A percentile compares a stretch with the other conserved stretches of the same genome.
Conservation (phyloP, 2,888 invertebrate genomes). For the Dasysyrphus albostriatus region DNA sequence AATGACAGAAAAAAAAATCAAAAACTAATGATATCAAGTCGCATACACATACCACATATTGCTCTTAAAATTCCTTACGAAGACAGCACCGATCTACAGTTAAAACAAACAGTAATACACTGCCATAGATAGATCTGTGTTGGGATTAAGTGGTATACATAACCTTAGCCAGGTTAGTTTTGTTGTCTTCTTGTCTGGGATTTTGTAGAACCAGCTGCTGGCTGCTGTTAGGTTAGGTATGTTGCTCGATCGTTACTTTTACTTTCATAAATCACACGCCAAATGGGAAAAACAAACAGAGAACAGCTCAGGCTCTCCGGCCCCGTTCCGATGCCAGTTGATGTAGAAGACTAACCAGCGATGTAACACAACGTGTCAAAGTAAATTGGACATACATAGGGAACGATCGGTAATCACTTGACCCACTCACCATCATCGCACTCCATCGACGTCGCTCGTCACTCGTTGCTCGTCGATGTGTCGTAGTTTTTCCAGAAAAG, state of each 20-base stretch:
- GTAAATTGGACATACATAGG: slow-evolving; percentile 73
- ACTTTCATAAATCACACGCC: slow-evolving; percentile 77
- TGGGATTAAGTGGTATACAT: slow-evolving; percentile 76
- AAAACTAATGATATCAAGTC: neutral
- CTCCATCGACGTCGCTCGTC: neutral
- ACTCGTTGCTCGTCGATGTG: slow-evolving; percentile 70
- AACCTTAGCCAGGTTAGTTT: slow-evolving; percentile 76
- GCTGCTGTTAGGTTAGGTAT: slow-evolving; percentile 43
- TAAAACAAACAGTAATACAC: slow-evolving; percentile 69
- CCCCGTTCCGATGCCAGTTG: neutral
- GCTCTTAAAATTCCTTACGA: slow-evolving; percentile 19
- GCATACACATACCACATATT: no score
- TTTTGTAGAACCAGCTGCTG: slow-evolving; percentile 75
- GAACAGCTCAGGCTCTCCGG: slow-evolving; percentile 16
- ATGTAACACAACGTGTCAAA: slow-evolving; percentile 73
- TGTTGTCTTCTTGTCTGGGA: slow-evolving; percentile 74
- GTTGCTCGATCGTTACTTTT: slow-evolving; percentile 71
- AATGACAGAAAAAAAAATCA: neutral
- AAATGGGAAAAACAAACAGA: slow-evolving; percentile 63
- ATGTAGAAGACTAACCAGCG: slow-evolving; percentile 54
- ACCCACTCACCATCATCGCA: slow-evolving; percentile 70
- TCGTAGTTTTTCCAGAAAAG: slow-evolving; percentile 55
- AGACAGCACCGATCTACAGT: slow-evolving; percentile 26
- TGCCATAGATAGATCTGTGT: slow-evolving; percentile 67
- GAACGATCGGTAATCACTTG: slow-evolving; percentile 55